Percentiles rank a stretch among this genome's conserved stretches.
These are phyloP conservation scores for Menura novaehollandiae DNA, from an alignment of 2,113 vertebrate genomes.

Conservation along the genomic window DNA sequence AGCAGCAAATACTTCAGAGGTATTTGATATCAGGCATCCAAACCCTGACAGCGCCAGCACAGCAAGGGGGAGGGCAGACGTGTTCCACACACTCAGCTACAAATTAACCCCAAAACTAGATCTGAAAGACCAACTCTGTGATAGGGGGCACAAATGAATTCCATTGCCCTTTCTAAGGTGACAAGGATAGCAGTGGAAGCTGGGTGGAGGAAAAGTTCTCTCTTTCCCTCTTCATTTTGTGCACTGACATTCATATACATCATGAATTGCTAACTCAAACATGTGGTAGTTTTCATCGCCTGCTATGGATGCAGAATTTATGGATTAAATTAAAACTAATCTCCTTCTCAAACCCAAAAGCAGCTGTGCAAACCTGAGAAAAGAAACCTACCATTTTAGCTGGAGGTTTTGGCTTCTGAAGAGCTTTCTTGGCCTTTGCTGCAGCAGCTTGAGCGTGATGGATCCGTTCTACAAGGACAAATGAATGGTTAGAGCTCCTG, in stretches of 20 bases:
- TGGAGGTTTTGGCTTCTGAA: constrained; percentile 93
- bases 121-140: background rate
- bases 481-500: background rate
- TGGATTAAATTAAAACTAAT: background rate
- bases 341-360: background rate
- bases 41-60: background rate
- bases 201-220: background rate
- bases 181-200: background rate
- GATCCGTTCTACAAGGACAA: constrained; percentile 84
- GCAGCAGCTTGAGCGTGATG: constrained; percentile 97
- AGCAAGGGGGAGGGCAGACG: background rate
- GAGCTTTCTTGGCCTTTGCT: constrained; percentile 94
- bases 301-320: background rate
- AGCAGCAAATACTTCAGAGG: background rate
- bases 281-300: background rate
- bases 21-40: background rate
- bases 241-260: background rate
- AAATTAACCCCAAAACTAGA: background rate
- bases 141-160: background rate
- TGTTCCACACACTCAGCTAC: background rate
- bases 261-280: background rate
- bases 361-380: background rate
- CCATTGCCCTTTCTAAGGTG: background rate
- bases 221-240: background rate
- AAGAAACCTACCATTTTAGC: constrained; percentile 84